Base-by-base conservation (phyloP, 2,113 vertebrate species). In the Charina bottae region DNA sequence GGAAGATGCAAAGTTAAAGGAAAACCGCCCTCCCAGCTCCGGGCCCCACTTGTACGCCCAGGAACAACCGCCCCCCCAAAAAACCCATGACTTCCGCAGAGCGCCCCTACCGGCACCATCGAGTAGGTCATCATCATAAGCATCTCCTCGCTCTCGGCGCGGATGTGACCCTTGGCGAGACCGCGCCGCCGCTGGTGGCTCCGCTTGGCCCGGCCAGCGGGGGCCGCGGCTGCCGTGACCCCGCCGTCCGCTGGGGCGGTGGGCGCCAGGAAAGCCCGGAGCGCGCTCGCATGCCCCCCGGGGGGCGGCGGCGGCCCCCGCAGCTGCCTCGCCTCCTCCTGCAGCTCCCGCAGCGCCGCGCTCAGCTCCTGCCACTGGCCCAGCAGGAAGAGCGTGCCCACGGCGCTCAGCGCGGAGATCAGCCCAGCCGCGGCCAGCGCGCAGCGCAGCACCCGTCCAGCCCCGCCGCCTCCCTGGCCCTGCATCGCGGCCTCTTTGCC, bases 61-160 rank as follows among this genome's bases (percentile, higher is more conserved):
- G 13, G 64, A 2, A 33, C n/a, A 33, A 5, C 12, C 55, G 19
- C 17, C 0, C 12, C 11, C 4, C 21, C 2, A 42, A 42, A 42
- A 42, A 42, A 3, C 42, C 13, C 53, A 0, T 4, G 55, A 17
- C 17, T 21, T 11, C 54, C 42, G 46, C 17, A 9, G 68, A 6
- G 58, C 87, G 88, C 59, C 59, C 85, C 89, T 98, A 99, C 99
- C 97, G 99, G 99, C 91, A 99, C 98, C 98, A 98, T 98, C 95
- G 98, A 99, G 98, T 99, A 99, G 55, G 98, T 99, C 98, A 99
- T 98, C 98, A 99, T 96, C 98, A 98, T 93, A 72, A 98, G 97
- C 98, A 98, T 97, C 97, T 99, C 98, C 13, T 99, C 98, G 53
- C 97, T 96, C 56, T 98, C 95, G 0, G 96, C 95, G 58, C 97